A percentile compares a stretch with the other conserved stretches of the same genome.
Conservation (phyloP, 2,888 invertebrate genomes). For the Trissoscelio sp. region DNA sequence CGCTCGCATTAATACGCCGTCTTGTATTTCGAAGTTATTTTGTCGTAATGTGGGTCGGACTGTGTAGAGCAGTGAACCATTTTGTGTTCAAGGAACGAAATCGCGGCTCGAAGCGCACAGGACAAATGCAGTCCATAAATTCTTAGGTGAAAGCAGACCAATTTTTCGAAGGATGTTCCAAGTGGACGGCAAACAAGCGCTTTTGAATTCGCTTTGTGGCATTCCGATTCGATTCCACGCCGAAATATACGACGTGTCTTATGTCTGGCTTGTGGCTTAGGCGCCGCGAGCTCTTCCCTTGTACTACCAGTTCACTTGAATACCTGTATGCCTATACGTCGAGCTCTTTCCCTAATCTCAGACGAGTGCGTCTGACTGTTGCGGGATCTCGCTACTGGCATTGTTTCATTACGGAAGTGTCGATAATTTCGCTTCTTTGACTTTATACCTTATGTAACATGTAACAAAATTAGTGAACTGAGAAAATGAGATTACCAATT, state of each 20-base stretch:
- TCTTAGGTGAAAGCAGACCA: constrained; percentile 74
- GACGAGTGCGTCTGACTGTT: constrained; percentile 53
- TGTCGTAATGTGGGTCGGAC: constrained; percentile 12
- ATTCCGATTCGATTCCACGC: constrained; percentile 48
- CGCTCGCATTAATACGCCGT: constrained; percentile 33
- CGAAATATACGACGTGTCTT: constrained; percentile 52
- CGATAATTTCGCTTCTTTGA: constrained; percentile 28
- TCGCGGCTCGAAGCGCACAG: constrained; percentile 9
- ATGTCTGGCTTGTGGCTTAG: constrained; percentile 41
- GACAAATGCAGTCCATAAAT: constrained; percentile 68
- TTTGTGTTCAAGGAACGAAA: constrained; percentile 13
- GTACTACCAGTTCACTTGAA: constrained; percentile 19
- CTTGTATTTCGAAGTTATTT: constrained; percentile 38
- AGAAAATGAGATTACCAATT: background rate
- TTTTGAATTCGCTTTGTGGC: constrained; percentile 72
- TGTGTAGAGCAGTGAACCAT: constrained; percentile 9
- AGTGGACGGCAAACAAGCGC: constrained; percentile 79
- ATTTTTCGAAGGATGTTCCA: constrained; percentile 74
- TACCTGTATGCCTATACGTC: constrained; percentile 41
- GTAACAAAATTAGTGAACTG: constrained; percentile 1
- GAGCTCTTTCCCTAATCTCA: constrained; percentile 42
- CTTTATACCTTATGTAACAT: background rate
- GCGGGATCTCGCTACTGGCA: constrained; percentile 16
- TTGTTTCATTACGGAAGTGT: constrained; percentile 26
- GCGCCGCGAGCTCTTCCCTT: constrained; percentile 30